These are phyloP conservation scores for Lasioglossum malachurum DNA, from an alignment of 2,888 invertebrate species.

Conservation along the genomic window DNA sequence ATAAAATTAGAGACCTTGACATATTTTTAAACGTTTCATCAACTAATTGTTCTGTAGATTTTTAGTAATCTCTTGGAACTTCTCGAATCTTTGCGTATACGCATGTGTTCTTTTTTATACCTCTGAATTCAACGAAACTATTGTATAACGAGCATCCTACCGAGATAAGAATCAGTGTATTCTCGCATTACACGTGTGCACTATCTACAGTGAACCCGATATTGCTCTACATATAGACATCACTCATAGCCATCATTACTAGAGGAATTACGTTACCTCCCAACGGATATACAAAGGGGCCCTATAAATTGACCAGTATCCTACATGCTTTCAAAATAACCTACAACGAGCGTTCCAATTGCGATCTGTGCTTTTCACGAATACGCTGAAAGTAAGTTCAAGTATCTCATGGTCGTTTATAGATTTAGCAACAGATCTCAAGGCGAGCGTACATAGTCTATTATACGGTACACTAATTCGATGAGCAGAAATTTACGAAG, in stretches of 20 bases:
- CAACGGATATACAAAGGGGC: slow-evolving; percentile 74
- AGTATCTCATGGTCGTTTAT: neutral
- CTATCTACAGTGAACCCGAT: slow-evolving; percentile 54
- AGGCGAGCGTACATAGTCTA: neutral
- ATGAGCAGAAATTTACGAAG: neutral
- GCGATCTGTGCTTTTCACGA: slow-evolving; percentile 9
- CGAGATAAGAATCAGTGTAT: slow-evolving; percentile 46
- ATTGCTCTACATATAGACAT: slow-evolving; percentile 61
- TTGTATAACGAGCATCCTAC: neutral
- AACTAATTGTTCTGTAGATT: neutral
- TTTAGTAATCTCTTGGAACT: neutral
- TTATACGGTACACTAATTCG: neutral
- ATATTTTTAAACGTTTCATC: neutral
- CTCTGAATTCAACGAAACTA: neutral
- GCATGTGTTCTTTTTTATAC: neutral
- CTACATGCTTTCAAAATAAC: slow-evolving; percentile 65
- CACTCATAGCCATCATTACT: slow-evolving; percentile 64
- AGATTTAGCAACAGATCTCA: neutral
- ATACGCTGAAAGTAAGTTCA: neutral
- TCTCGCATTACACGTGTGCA: slow-evolving; percentile 51
- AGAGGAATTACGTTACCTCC: slow-evolving; percentile 72
- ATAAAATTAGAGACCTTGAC: neutral
- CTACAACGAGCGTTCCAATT: slow-evolving; percentile 35
- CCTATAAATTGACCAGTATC: slow-evolving; percentile 65
- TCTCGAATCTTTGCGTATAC: too few species aligned